Percentiles rank a stretch among this genome's conserved stretches.
Conservation (phyloP, 2,888 invertebrate species). For the Plebejus argus region DNA sequence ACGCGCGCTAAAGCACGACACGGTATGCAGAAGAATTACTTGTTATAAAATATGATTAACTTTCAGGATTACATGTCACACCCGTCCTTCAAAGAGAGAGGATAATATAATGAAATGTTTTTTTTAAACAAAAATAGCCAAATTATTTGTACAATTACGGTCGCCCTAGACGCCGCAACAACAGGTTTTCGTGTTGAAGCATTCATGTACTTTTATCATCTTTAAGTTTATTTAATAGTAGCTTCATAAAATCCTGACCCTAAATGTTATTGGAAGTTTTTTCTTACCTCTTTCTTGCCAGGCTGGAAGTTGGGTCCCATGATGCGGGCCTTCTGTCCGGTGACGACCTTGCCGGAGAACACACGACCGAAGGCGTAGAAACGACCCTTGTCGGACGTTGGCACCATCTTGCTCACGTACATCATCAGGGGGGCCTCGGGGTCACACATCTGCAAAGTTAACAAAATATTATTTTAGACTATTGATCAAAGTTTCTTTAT, state of each 20-base stretch:
- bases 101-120: no score
- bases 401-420: slow-evolving; percentile 99
- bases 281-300: slow-evolving; percentile 93
- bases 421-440: slow-evolving; percentile 99
- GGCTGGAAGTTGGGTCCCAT: slow-evolving; percentile 99
- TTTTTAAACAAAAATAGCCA: no score
- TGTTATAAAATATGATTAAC: not conserved
- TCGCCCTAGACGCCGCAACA: no score
- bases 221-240: no score
- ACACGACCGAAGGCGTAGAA: slow-evolving; percentile 99
- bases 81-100: no score
- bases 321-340: slow-evolving; percentile 97
- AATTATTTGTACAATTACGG: no score
- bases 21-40: slow-evolving; percentile 53
- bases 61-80: no score
- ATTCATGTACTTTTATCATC: no score
- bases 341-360: slow-evolving; percentile 96
- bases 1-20: slow-evolving; percentile 58
- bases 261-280: not conserved
- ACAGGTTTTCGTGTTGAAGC: no score
- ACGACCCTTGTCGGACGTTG: slow-evolving; percentile 99
- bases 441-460: slow-evolving; percentile 88
- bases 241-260: no score
- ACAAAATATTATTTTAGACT: not conserved
- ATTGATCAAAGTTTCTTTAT: not conserved